Percentiles rank a stretch among this genome's conserved stretches.
Evolutionary conservation across 2,113 vertebrate genomes (phyloP).

Genomic region (Halcyon malimbica): DNA sequence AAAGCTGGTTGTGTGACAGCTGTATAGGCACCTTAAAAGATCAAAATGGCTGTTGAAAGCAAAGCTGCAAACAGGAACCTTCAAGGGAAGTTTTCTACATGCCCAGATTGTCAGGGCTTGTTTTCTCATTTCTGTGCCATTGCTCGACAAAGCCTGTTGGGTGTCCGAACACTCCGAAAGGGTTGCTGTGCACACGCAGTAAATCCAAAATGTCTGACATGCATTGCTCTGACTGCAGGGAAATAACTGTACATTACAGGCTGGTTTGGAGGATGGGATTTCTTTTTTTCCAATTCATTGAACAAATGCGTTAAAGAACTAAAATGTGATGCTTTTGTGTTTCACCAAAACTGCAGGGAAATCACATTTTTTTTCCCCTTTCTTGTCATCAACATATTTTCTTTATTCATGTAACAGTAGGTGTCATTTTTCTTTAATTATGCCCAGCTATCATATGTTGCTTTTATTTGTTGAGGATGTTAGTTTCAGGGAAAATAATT

Average conservation of each 20-base stretch:
- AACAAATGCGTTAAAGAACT: slow-evolving; percentile 58
- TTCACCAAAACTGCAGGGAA: slow-evolving; percentile 56
- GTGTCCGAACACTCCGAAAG: not conserved
- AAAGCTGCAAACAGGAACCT: not conserved
- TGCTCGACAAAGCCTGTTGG: not conserved
- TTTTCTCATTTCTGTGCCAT: not conserved
- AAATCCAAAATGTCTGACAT: slow-evolving; percentile 60
- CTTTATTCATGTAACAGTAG: slow-evolving; percentile 74
- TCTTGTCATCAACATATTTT: slow-evolving; percentile 66
- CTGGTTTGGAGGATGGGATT: slow-evolving; percentile 30
- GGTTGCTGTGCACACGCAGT: slow-evolving; percentile 25
- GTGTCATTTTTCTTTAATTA: slow-evolving; percentile 80
- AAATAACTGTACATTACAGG: slow-evolving; percentile 27
- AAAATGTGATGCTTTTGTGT: slow-evolving; percentile 42
- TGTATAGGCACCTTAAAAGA: not conserved
- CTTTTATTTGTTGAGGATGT: slow-evolving; percentile 78
- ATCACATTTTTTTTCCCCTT: not conserved
- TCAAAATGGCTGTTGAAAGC: slow-evolving; percentile 25
- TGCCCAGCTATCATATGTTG: slow-evolving; percentile 71
- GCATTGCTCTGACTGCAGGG: slow-evolving; percentile 41
- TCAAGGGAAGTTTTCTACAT: not conserved
- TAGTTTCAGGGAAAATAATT: slow-evolving; percentile 79
- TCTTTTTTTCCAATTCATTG: slow-evolving; percentile 38
- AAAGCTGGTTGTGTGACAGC: not conserved
- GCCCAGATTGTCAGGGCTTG: not conserved